These are phyloP conservation scores for Parazoanthus swiftii DNA, from an alignment of 92 coral and sea anemone genomes.

Conservation along the genomic window DNA sequence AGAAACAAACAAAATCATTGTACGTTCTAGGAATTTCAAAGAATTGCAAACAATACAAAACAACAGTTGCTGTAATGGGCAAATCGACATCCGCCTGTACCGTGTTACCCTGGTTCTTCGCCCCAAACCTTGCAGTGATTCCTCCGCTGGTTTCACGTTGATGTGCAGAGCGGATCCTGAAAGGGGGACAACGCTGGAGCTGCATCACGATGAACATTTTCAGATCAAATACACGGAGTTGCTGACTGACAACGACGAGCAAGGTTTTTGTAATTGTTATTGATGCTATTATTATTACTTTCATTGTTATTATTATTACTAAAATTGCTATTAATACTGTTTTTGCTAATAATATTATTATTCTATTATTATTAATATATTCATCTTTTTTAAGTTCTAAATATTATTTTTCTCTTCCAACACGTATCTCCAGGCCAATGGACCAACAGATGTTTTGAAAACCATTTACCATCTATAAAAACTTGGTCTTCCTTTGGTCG, in stretches of 20 bases:
- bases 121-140: not conserved
- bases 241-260: not conserved
- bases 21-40: constrained; percentile 6
- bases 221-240: not conserved
- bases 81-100: not conserved
- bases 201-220: constrained; percentile 23
- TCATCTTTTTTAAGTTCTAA: too few species aligned
- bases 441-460: not conserved
- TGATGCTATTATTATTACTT: too few species aligned
- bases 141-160: constrained; percentile 1
- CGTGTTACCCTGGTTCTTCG: not conserved
- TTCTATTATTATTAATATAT: too few species aligned
- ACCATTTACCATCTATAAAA: not conserved
- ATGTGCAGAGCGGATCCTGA: not conserved
- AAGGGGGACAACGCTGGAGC: not conserved
- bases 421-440: not conserved
- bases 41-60: not conserved
- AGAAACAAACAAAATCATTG: not conserved
- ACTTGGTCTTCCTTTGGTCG: too few species aligned
- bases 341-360: too few species aligned
- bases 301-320: too few species aligned
- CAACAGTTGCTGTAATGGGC: not conserved
- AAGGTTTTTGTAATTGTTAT: not conserved
- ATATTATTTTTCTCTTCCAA: too few species aligned
- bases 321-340: too few species aligned